Conservation (phyloP, 2,113 vertebrate genomes). For the Patagioenas fasciata region DNA sequence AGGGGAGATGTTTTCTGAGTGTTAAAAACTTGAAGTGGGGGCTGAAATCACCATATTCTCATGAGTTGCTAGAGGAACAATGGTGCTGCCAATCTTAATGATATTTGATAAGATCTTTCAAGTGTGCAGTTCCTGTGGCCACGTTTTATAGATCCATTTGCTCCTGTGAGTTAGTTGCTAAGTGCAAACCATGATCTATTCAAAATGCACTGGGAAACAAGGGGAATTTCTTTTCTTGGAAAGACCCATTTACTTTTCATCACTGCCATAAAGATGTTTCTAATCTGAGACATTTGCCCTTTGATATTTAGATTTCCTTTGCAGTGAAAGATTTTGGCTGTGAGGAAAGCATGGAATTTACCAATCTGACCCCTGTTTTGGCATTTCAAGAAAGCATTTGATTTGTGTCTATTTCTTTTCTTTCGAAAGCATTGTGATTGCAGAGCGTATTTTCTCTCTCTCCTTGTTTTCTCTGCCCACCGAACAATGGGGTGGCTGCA, state of each 20-base stretch:
- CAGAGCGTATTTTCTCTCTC: not conserved
- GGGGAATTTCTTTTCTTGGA: not conserved
- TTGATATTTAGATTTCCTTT: not conserved
- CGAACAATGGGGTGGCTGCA: conserved; percentile 26
- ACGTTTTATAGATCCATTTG: not conserved
- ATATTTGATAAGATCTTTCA: not conserved
- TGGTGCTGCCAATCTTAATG: not conserved
- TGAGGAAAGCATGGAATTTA: not conserved
- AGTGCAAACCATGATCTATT: not conserved
- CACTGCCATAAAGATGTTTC: not conserved
- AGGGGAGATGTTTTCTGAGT: not conserved
- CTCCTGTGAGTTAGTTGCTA: not conserved
- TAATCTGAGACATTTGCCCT: not conserved
- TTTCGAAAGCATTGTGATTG: not conserved
- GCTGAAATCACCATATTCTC: not conserved
- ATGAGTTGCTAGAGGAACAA: not conserved
- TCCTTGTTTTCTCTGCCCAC: not conserved
- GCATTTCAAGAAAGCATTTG: not conserved
- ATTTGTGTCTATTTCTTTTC: not conserved
- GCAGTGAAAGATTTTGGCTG: not conserved
- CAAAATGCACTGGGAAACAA: not conserved
- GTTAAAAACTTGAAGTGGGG: not conserved
- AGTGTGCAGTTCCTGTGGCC: not conserved
- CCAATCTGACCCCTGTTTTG: not conserved
- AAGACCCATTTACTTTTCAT: not conserved